Base-by-base conservation (phyloP, 2,888 invertebrate genomes). In the Plebejus argus region DNA sequence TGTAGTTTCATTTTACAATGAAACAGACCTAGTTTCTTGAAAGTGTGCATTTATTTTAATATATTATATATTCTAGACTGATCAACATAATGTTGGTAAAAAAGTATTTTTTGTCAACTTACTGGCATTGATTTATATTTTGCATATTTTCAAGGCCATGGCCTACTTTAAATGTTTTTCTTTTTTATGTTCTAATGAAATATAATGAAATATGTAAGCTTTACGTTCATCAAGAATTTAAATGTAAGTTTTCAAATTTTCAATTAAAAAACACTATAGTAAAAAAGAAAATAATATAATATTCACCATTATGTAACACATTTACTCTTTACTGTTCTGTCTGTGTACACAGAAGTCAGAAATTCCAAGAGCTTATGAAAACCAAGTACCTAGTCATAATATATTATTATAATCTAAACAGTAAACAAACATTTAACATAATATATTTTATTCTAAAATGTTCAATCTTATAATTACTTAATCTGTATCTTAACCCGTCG, bases 91-190 rank as follows among this genome's bases (percentile, higher is more conserved):
- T 12, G 61, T 61, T 61, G 3, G 12, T 61, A 1, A 61, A 61
- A 10, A 23, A 4, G 10, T 61, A 61, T 61, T 61, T 61, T 28
- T 66, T 66, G 66, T 66, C 66, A 66, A 66, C 15, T 66, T 53
- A 74, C 18, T 74, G 23, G 18, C 12, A 20, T 28, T 15, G 53
- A 18, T 28, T 74, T 18, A 74, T 18, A 53, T 74, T 74, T 74
- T 53, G 53, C 45, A 74, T 74, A 23, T 49, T 49, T 49, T 28
- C 53, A 74, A 74, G 74, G 74, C 3, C 28, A 18, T 74, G 74
- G 45, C 49, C 74, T 53, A 74, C 74, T 74, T 28, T 61, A 61
- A 23, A 61, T 61, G 23, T 23, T 10, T 23, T n/a, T 58, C 8
- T 58, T 58, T 6, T 61, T 20, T 20, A 20, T 23, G 23, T 61